A percentile compares a stretch with the other conserved stretches of the same genome.
These are phyloP conservation scores for Lethocerus indicus DNA, from an alignment of 1,140 invertebrate genomes.

Conservation along the genomic window DNA sequence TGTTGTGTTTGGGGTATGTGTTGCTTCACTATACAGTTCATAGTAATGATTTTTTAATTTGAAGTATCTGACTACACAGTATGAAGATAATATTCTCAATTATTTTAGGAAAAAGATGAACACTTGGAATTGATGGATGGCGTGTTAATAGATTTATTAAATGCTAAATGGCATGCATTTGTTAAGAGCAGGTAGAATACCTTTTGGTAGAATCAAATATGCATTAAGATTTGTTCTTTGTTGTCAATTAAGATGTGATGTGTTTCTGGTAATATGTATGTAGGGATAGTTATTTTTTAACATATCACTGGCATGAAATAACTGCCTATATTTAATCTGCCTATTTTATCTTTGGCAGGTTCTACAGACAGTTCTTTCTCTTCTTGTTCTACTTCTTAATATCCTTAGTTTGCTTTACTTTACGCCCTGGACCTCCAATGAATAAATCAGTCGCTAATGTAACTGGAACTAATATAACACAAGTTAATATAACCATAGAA, in stretches of 20 bases:
- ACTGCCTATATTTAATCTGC: not conserved
- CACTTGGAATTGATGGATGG: constrained; percentile 94
- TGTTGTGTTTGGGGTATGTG: constrained; percentile 90
- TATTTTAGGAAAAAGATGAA: constrained; percentile 69
- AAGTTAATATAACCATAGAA: no score
- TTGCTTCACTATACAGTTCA: not conserved
- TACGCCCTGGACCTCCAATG: constrained; percentile 54
- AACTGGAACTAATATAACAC: no score
- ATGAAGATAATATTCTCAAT: not conserved
- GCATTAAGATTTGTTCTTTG: no score
- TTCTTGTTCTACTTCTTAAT: constrained; percentile 81
- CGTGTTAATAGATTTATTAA: constrained; percentile 78
- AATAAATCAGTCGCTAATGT: no score
- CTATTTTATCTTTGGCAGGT: constrained; percentile 34
- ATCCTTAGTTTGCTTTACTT: constrained; percentile 69
- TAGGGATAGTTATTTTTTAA: no score
- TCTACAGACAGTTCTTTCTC: constrained; percentile 80
- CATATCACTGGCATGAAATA: not conserved
- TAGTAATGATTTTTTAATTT: constrained; percentile 9
- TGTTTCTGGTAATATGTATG: no score
- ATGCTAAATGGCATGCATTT: constrained; percentile 97
- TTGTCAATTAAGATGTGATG: no score
- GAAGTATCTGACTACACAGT: not conserved
- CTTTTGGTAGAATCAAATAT: not conserved
- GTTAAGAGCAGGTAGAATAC: constrained; percentile 57